phyloP scores from a whole-genome alignment of 2,888 invertebrate genomes.

The Zelleria hepariella region DNA sequence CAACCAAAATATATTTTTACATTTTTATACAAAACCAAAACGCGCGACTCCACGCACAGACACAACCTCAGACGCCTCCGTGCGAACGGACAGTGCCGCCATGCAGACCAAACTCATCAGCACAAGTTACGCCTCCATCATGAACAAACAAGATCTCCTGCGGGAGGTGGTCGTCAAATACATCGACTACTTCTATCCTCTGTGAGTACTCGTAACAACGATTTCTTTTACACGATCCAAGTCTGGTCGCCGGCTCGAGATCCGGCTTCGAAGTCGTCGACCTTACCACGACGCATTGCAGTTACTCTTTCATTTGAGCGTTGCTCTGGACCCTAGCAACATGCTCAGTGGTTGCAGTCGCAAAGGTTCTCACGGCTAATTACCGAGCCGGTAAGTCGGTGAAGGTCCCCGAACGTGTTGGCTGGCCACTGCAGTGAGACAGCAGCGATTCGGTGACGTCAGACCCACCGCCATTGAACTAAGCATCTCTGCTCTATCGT shows the following conservation, averaged over 20 bases:
- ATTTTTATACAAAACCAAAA: conserved; percentile 29
- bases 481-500: conserved; percentile 32
- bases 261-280: conserved; percentile 7
- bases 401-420: conserved; percentile 58
- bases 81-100: conserved; percentile 21
- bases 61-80: background rate
- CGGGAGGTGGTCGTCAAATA: conserved; percentile 80
- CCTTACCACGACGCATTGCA: conserved; percentile 6
- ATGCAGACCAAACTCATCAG: conserved; percentile 74
- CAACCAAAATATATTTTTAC: conserved; percentile 9
- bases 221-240: conserved; percentile 1
- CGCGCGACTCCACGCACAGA: conserved; percentile 42
- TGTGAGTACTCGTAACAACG: conserved; percentile 73
- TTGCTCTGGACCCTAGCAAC: background rate
- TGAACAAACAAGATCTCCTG: conserved; percentile 77
- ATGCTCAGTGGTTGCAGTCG: conserved; percentile 14
- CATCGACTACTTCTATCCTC: conserved; percentile 79
- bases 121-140: conserved; percentile 75
- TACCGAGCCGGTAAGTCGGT: conserved; percentile 64
- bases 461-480: conserved; percentile 53
- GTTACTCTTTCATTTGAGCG: background rate
- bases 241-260: background rate
- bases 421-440: conserved; percentile 43
- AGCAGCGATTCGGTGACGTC: conserved; percentile 50
- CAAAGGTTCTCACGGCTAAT: conserved; percentile 53